A percentile compares a stretch with the other conserved stretches of the same genome.
These are phyloP conservation scores for Melipona beecheii DNA, from an alignment of 2,888 invertebrate species.

Conservation along the genomic window DNA sequence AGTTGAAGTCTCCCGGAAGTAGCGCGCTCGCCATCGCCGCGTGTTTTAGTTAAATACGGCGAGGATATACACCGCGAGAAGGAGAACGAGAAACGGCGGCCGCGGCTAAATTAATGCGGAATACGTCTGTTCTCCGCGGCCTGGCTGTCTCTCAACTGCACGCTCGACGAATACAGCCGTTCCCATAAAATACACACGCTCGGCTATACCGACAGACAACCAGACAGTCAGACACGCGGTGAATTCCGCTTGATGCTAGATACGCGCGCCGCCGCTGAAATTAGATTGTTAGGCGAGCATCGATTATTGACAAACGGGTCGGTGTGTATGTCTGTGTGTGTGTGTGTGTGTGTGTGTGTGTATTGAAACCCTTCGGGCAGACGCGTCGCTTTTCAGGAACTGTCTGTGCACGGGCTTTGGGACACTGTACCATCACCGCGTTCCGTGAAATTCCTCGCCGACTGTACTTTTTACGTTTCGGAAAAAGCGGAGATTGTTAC, in stretches of 20 bases:
- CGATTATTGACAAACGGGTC: slow-evolving; percentile 33
- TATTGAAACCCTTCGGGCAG: neutral
- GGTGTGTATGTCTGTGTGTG: no score
- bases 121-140: slow-evolving; percentile 37
- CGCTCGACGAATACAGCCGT: slow-evolving; percentile 26
- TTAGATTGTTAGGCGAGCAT: slow-evolving; percentile 27
- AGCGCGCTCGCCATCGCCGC: neutral
- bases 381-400: neutral
- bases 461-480: no score
- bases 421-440: no score
- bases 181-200: slow-evolving; percentile 29
- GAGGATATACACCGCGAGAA: slow-evolving; percentile 18
- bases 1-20: slow-evolving; percentile 44
- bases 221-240: slow-evolving; percentile 11
- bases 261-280: slow-evolving; percentile 5
- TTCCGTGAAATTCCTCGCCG: no score
- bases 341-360: no score
- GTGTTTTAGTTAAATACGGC: slow-evolving; percentile 41
- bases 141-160: slow-evolving; percentile 41
- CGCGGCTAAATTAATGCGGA: slow-evolving; percentile 48
- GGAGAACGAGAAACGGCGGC: neutral
- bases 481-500: no score
- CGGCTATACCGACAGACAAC: neutral
- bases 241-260: slow-evolving; percentile 23
- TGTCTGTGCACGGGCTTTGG: neutral